Base-by-base conservation (phyloP, 2,888 invertebrate genomes). In the Lymantria dispar region DNA sequence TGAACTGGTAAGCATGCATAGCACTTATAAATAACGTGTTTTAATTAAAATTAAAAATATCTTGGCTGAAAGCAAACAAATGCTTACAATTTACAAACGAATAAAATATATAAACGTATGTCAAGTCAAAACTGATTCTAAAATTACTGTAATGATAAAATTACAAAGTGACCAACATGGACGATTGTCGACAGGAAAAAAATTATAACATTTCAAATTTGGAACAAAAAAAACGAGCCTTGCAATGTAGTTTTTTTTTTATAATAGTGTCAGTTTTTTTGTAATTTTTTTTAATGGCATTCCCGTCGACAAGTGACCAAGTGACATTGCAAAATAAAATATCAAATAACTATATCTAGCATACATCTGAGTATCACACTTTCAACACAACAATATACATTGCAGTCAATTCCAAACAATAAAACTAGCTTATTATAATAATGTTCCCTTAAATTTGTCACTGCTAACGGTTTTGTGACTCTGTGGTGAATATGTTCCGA, bases 1-100 rank as follows among this genome's bases (percentile, higher is more conserved):
- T 87, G 89, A 88, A 90, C 90, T 89, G 90, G 87, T 82, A 88
- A 90, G 91, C 91, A 91, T 90, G 91, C 91, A 89, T 86, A 89
- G 88, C 86, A 72, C 81, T 83, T 80, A 83, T 71, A 63, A 72
- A 71, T 74, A 76, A 73, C 68, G 71, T 62, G 62, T 64, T 58
- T 65, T 63, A 53, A 65, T 56, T 58, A 65, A 55, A 47, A 61
- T 68, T 73, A 72, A 73, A 58, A 54, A 64, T 72, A 74, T 22
- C 69, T 75, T 80, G 86, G 84, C 87, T 83, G 78, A 66, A 90
- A 90, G 90, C 91, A 87, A 86, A 88, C 91, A 91, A 90, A 91
- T 91, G 91, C 91, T 91, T 91, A 91, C 91, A 91, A 91, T 90
- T 91, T 87, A 91, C 91, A 91, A 85, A 85, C 76, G 61, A 76